Percentiles rank a stretch among this genome's conserved stretches.
Conservation (phyloP, 2,888 invertebrate species). For the Coenonympha arcania region DNA sequence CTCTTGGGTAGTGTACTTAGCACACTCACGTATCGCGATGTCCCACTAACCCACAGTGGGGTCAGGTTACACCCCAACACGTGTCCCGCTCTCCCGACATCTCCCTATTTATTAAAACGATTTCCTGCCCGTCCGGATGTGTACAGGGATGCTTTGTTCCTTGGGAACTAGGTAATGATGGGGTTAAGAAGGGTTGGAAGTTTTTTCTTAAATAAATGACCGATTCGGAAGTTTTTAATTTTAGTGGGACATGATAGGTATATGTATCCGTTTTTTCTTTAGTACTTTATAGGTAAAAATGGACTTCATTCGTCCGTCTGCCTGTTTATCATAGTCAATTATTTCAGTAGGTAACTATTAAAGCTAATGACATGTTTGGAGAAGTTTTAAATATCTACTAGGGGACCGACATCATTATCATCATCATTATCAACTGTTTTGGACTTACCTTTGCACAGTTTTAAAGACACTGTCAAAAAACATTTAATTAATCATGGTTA, state of each 20-base stretch:
- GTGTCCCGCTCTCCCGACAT: constrained; percentile 30
- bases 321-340: too few relatives aligned
- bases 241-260: background rate
- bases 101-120: constrained; percentile 41
- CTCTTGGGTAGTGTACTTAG: background rate
- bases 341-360: too few relatives aligned
- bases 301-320: too few relatives aligned
- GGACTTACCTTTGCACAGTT: too few relatives aligned
- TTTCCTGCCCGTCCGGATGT: constrained; percentile 43
- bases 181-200: constrained; percentile 21
- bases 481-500: too few relatives aligned
- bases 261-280: background rate
- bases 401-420: too few relatives aligned
- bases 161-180: constrained; percentile 31
- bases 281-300: too few relatives aligned
- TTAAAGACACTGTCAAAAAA: too few relatives aligned
- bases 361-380: too few relatives aligned
- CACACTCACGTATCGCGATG: constrained; percentile 6
- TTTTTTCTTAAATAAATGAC: background rate
- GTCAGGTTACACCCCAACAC: constrained; percentile 33
- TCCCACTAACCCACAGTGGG: constrained; percentile 32
- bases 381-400: too few relatives aligned
- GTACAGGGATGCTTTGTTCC: constrained; percentile 31
- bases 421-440: too few relatives aligned
- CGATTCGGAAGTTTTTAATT: background rate